phyloP scores from a whole-genome alignment of 1,140 invertebrate species.

The Hyles euphorbiae region DNA sequence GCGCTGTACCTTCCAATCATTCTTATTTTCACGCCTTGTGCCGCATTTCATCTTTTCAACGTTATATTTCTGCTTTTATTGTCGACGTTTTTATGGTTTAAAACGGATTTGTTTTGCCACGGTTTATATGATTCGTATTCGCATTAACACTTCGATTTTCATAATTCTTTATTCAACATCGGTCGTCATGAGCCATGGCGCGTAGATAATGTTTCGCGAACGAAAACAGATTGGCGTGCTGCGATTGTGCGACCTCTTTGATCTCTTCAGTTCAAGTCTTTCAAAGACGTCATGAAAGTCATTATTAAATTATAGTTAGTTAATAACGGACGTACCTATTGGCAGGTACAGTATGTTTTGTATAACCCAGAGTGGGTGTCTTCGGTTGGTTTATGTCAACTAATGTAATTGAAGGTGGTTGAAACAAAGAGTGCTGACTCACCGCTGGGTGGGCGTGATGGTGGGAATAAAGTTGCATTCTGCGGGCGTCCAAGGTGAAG shows the following conservation, averaged over 20 bases:
- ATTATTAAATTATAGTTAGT: conserved; percentile 1
- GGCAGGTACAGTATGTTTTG: too few relatives aligned
- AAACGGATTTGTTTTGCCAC: conserved; percentile 25
- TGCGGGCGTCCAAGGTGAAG: conserved; percentile 47
- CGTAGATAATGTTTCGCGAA: conserved; percentile 6
- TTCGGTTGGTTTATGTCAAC: conserved; percentile 11
- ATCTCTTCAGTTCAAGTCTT: conserved; percentile 13
- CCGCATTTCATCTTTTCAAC: conserved; percentile 31
- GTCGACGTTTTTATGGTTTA: conserved; percentile 26
- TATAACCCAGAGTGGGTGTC: too few relatives aligned
- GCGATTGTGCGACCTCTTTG: conserved; percentile 13
- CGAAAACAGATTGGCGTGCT: conserved; percentile 15
- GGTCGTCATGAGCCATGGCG: conserved; percentile 6
- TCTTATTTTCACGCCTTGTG: conserved; percentile 33
- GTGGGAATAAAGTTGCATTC: conserved; percentile 58
- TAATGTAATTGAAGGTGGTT: conserved; percentile 4
- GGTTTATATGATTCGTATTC: conserved; percentile 19
- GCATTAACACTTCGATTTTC: conserved; percentile 11
- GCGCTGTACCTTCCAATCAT: conserved; percentile 29
- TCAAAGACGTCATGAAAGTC: conserved; percentile 16
- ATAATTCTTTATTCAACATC: conserved; percentile 8
- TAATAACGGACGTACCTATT: not conserved
- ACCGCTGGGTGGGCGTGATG: conserved; percentile 50
- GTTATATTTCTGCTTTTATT: conserved; percentile 25
- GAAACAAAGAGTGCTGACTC: conserved; percentile 34